Evolutionary conservation across 2,113 vertebrate species (phyloP).

Genomic region (Brachirus orientalis): DNA sequence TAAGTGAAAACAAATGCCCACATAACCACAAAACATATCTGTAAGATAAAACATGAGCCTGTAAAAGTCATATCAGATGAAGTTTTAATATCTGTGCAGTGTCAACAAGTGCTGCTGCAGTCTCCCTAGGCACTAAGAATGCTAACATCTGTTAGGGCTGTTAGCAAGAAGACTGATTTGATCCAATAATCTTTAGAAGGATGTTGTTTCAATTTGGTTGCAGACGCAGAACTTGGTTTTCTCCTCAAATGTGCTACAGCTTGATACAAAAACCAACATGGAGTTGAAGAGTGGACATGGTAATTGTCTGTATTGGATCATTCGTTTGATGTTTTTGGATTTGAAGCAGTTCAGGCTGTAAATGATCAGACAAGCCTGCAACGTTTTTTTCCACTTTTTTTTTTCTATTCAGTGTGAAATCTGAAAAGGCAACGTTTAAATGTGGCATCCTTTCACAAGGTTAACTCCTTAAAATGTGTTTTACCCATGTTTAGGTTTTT

Average conservation of each 20-base stretch:
- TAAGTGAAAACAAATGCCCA: not conserved
- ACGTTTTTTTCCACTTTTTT: not conserved
- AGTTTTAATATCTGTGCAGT: conserved; percentile 27
- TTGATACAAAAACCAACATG: conserved; percentile 1
- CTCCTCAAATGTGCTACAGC: not conserved
- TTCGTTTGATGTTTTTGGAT: conserved; percentile 16
- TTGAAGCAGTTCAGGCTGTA: not conserved
- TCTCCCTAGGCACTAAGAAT: conserved; percentile 37
- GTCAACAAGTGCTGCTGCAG: conserved; percentile 22
- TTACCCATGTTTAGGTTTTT: too few relatives aligned
- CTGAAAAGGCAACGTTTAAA: too few relatives aligned
- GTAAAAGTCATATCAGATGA: conserved; percentile 23
- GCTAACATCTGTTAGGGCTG: conserved; percentile 54
- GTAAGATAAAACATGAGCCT: conserved; percentile 12
- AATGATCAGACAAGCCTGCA: not conserved
- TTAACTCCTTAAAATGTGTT: too few relatives aligned
- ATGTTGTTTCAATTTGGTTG: conserved; percentile 32
- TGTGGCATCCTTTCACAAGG: too few relatives aligned
- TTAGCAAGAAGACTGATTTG: conserved; percentile 23
- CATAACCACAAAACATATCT: conserved; percentile 19
- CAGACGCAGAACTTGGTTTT: conserved; percentile 19
- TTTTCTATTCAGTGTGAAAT: too few relatives aligned
- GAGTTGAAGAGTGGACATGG: not conserved
- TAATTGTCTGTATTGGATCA: not conserved
- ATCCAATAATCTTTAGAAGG: conserved; percentile 27